Base-by-base conservation (phyloP, 2,888 invertebrate species). In the Esperia sulphurella region DNA sequence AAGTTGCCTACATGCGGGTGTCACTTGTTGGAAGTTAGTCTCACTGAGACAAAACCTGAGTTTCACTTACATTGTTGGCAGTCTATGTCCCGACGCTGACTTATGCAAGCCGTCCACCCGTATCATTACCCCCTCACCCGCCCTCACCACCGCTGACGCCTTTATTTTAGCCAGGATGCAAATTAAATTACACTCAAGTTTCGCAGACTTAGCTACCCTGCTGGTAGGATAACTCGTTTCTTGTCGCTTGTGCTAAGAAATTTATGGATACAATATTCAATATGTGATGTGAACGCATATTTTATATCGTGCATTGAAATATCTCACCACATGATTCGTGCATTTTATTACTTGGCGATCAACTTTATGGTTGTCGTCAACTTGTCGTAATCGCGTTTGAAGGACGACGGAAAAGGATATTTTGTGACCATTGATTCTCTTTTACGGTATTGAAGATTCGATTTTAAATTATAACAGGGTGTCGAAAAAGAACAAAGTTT, bases 151-250 rank as follows among this genome's bases (percentile, higher is more conserved):
- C 76, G 72, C 79, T 77, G 60, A 70, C 74, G 71, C 73, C 67
- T 75, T 68, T 78, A 71, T 74, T 79, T 81, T 77, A 69, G 70
- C 65, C 67, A 65, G 63, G 70, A 83, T 83, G 80, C 77, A 83
- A 85, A 86, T 83, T 79, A 82, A 80, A 82, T 84, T 81, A 78
- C 72, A 74, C 73, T 79, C 62, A 71, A 83, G 76, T 83, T 83
- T 78, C 65, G 78, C 79, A 77, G 82, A 83, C 79, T 80, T 71
- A 59, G 67, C 70, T 68, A 75, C 71, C 71, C 65, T 68, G 75
- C 67, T 65, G 68, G 61, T 68, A 69, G 71, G 72, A 71, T 78
- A 70, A 74, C 72, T 74, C 64, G 68, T 74, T 76, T 73, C 71
- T 71, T 70, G 72, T 68, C 64, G 57, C 58, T 54, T 48, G 51